Evolutionary conservation across 2,888 invertebrate genomes (phyloP), one percentile per base, ranked within the genome.

Genomic region (Lacanobia wlatinum): DNA sequence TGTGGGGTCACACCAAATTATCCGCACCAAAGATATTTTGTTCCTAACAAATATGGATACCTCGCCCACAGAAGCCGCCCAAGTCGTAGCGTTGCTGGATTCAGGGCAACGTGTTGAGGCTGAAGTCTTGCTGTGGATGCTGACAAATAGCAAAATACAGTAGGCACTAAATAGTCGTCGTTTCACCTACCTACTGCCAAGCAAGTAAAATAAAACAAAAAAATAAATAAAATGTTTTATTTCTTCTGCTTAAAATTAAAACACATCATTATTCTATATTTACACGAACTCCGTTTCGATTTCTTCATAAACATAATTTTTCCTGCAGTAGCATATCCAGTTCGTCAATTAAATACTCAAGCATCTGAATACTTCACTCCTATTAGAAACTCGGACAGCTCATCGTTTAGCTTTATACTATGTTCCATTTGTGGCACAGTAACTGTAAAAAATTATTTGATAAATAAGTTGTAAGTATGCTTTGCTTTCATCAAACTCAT

Each of bases 331-430:
- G 4, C 52, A 68, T 43, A 43, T 46, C 23, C 28, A 40, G 2
- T 14, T 46, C 21, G 23, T 58, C 10, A 21, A 48, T 12, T 18
- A 6, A 1, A 7, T 48, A 12, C 6, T 74, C 18, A 74, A n/a
- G 16, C 23, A 23, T 48, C 46, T 2, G 80, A 28, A 55, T 78
- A 78, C 48, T 78, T 84, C 40, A 90, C 86, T 72, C 92, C 91
- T 64, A 92, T 92, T 85, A 93, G 90, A 21, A 93, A 88, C 64
- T 93, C 91, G 0, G 91, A 88, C 34, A 93, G 81, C 63, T 93
- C 93, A 58, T 92, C 92, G 62, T 89, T 92, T 14, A 94, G 79
- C 53, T 91, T 92, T 21, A 92, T 68, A 23, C 52, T 87, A 38
- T 89, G 91, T 88, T 91, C 88, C 59, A 90, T 73, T 34, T 89